Conservation (phyloP, 2,113 vertebrate species). For the Gasterosteus aculeatus region DNA sequence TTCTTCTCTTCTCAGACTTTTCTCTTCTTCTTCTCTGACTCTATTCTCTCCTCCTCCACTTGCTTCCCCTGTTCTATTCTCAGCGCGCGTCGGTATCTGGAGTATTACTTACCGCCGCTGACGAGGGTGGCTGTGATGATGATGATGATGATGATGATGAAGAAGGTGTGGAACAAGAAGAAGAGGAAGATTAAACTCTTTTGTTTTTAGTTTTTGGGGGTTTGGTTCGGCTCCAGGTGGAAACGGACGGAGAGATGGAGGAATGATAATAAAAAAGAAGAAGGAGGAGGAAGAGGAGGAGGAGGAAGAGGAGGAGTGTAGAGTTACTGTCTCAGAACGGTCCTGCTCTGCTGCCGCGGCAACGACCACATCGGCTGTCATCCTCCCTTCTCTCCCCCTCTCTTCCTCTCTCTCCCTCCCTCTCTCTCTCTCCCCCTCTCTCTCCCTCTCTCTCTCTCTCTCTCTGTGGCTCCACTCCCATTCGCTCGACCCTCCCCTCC, state of each 20-base stretch:
- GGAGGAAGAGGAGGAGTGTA: constrained; percentile 25
- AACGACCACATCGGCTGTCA: constrained; percentile 72
- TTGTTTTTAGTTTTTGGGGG: not conserved
- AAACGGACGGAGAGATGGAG: constrained; percentile 12
- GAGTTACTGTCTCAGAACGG: constrained; percentile 59
- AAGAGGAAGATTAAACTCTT: not conserved
- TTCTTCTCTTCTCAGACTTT: not conserved
- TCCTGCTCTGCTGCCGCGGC: constrained; percentile 70
- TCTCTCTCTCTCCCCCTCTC: constrained; percentile 40
- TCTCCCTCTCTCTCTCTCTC: constrained; percentile 63
- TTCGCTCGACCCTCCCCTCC: constrained; percentile 63
- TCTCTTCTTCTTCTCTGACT: not conserved
- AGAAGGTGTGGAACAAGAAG: constrained; percentile 4
- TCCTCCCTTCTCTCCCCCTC: constrained; percentile 41
- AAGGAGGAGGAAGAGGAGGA: constrained; percentile 24
- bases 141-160: constrained; percentile 16
- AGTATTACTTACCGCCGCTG: constrained; percentile 73
- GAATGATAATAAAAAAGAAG: constrained; percentile 22
- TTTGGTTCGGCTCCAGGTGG: constrained; percentile 45
- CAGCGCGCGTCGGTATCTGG: constrained; percentile 63
- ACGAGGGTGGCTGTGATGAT: constrained; percentile 19
- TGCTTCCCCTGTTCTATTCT: constrained; percentile 61
- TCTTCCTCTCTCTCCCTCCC: constrained; percentile 26
- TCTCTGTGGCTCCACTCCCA: constrained; percentile 62
- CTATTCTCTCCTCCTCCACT: not conserved